Conservation (phyloP, 1,140 invertebrate genomes). For the Caenorhabditis brenneri region DNA sequence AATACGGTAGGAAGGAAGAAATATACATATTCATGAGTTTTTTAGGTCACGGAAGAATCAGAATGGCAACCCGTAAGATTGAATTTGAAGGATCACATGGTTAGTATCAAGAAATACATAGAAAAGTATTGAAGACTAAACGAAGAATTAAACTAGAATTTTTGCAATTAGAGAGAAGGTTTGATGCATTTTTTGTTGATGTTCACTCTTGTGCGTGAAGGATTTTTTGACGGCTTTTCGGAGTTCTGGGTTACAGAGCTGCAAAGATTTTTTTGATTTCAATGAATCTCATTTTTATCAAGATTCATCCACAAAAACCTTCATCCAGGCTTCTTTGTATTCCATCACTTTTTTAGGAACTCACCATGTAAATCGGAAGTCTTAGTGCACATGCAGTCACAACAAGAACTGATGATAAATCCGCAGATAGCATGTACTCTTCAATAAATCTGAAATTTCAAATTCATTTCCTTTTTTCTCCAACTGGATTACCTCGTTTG, state of each 20-base stretch:
- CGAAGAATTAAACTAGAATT: slow-evolving; percentile 12
- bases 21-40: slow-evolving; percentile 9
- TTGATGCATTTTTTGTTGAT: slow-evolving; percentile 35
- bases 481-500: slow-evolving; percentile 14
- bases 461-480: background rate
- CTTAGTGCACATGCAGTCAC: slow-evolving; percentile 45
- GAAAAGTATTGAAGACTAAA: background rate
- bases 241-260: slow-evolving; percentile 49
- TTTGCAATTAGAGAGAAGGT: slow-evolving; percentile 2
- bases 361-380: slow-evolving; percentile 49
- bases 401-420: slow-evolving; percentile 39
- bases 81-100: background rate
- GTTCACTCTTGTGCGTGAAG: background rate
- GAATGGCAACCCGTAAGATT: background rate
- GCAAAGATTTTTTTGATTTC: too few species aligned
- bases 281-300: too few species aligned
- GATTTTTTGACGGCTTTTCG: slow-evolving; percentile 30
- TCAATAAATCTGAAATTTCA: slow-evolving; percentile 46
- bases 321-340: too few species aligned
- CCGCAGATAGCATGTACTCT: slow-evolving; percentile 42
- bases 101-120: background rate
- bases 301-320: too few species aligned
- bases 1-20: background rate
- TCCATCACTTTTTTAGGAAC: too few species aligned
- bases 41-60: background rate